Conservation (phyloP, 37 sponge, comb jelly and placozoan species). For the Petrosia ficiformis region DNA sequence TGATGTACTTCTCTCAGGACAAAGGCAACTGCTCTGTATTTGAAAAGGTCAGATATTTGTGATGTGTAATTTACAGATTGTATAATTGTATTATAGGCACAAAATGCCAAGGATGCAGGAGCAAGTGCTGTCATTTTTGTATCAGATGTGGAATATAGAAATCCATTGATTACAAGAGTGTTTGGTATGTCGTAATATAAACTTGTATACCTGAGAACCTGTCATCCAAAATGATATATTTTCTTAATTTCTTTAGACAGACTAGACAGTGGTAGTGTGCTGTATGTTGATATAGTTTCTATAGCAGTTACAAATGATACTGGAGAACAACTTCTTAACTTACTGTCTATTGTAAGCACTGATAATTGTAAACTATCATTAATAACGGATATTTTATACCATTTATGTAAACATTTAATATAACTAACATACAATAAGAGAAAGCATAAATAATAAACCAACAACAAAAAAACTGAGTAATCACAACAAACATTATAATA, state of each 20-base stretch:
- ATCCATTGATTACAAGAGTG: background rate
- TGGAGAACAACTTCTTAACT: slow-evolving; percentile 31
- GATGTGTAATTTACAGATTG: background rate
- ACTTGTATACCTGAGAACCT: no score
- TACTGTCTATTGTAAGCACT: no score
- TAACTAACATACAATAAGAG: no score
- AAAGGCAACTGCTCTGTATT: slow-evolving; percentile 10
- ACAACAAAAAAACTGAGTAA: no score
- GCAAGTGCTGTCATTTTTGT: background rate
- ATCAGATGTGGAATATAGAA: background rate
- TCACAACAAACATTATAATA: no score
- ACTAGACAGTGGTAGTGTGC: background rate
- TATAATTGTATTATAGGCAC: slow-evolving; percentile 10
- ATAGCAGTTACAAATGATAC: slow-evolving; percentile 45
- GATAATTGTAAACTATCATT: no score
- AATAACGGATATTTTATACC: no score
- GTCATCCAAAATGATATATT: no score
- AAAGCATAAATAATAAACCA: no score
- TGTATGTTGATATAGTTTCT: slow-evolving; percentile 27
- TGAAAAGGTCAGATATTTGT: slow-evolving; percentile 9
- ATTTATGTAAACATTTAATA: no score
- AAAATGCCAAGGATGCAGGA: slow-evolving; percentile 8
- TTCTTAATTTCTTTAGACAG: no score
- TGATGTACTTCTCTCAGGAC: background rate
- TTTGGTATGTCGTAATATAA: slow-evolving; percentile 8